phyloP scores from a whole-genome alignment of 2,888 invertebrate genomes.

The Eilema depressum region DNA sequence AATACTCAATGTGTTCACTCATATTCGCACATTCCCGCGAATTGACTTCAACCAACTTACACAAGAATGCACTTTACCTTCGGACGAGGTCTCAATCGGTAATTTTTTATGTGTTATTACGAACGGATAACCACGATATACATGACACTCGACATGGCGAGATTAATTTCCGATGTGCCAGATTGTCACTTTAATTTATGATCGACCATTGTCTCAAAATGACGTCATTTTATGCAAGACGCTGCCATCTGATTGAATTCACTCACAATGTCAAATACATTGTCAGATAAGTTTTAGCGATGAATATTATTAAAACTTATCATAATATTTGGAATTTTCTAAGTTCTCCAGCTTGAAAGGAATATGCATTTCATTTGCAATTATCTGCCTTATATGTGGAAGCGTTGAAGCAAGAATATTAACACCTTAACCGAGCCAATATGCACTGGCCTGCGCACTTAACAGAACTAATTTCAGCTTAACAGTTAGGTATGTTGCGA shows the following conservation, averaged over 20 bases:
- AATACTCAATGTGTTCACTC: constrained; percentile 58
- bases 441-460: too few relatives aligned
- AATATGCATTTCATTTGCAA: neutral
- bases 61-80: constrained; percentile 85
- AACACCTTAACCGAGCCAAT: neutral
- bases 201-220: constrained; percentile 82
- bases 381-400: neutral
- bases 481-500: too few relatives aligned
- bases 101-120: constrained; percentile 80
- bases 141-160: constrained; percentile 77
- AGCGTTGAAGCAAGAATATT: neutral
- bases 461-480: too few relatives aligned
- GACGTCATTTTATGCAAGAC: constrained; percentile 77
- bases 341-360: neutral
- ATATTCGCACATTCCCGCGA: constrained; percentile 81
- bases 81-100: constrained; percentile 76
- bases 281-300: constrained; percentile 17
- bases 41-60: constrained; percentile 77
- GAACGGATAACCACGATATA: constrained; percentile 71
- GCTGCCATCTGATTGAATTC: constrained; percentile 69
- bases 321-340: neutral
- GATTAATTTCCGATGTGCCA: constrained; percentile 85
- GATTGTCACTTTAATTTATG: constrained; percentile 85
- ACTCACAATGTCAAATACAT: constrained; percentile 51
- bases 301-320: neutral